Evolutionary conservation across 2,113 vertebrate genomes (phyloP).

Genomic region (Regulus satrapa): DNA sequence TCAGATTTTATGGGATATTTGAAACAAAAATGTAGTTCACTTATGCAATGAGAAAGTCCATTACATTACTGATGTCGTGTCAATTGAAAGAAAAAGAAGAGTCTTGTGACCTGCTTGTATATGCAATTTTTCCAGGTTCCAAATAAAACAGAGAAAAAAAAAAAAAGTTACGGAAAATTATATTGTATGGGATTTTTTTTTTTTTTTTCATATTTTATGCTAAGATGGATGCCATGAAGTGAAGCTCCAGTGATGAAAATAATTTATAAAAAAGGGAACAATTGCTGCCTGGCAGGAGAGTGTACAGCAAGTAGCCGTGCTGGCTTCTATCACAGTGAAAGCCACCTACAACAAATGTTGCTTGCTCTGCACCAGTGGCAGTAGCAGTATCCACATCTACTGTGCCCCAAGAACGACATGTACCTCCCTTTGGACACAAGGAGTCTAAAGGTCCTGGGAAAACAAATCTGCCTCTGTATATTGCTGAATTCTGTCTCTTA

Average conservation of each 20-base stretch:
- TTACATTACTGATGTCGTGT: background rate
- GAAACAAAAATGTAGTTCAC: background rate
- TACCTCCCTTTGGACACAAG: background rate
- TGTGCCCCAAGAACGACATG: background rate
- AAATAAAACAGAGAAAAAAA: background rate
- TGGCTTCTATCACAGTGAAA: background rate
- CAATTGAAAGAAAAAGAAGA: background rate
- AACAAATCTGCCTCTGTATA: background rate
- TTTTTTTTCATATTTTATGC: background rate
- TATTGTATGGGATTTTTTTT: background rate
- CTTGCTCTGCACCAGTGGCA: rapidly evolving
- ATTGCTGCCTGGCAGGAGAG: background rate
- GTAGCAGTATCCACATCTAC: background rate
- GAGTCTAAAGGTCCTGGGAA: background rate
- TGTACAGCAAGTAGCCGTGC: background rate
- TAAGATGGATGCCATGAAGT: background rate
- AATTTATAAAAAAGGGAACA: background rate
- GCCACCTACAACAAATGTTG: background rate
- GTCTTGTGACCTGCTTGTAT: background rate
- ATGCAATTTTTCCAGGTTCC: background rate
- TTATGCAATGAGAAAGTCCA: background rate
- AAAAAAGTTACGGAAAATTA: background rate
- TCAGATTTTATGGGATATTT: background rate
- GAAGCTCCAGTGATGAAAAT: background rate
- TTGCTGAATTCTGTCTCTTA: background rate